Conservation (phyloP, 2,113 vertebrate species). For the Formicarius rufipectus region DNA sequence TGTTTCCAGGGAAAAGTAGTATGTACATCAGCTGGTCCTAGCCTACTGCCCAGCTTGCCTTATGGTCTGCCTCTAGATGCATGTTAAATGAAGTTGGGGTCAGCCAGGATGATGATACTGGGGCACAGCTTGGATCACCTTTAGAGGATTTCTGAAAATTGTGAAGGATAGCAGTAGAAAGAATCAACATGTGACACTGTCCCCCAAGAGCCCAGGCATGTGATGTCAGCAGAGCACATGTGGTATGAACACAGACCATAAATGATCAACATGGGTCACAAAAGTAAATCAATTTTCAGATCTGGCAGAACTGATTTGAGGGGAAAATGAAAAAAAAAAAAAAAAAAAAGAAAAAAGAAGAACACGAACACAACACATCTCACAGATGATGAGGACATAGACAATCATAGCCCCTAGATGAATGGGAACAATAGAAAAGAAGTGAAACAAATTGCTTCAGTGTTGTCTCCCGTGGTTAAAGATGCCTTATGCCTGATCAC, state of each 20-base stretch:
- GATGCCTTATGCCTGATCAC: neutral
- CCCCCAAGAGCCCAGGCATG: fast-evolving
- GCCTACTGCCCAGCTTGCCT: neutral
- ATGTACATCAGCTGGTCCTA: neutral
- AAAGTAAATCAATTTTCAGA: neutral
- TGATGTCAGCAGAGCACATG: neutral
- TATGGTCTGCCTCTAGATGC: neutral
- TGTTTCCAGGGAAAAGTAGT: neutral
- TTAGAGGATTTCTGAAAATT: neutral
- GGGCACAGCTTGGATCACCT: neutral
- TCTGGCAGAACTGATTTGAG: neutral
- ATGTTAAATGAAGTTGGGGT: fast-evolving
- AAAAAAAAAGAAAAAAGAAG: neutral
- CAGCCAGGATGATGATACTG: neutral
- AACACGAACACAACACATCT: neutral
- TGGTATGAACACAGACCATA: neutral
- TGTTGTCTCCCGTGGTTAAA: neutral
- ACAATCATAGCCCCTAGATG: neutral
- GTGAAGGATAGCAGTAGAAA: neutral
- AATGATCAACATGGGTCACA: neutral
- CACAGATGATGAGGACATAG: neutral
- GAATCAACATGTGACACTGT: neutral
- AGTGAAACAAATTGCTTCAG: neutral
- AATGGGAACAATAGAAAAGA: neutral
- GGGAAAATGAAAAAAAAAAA: neutral